phyloP scores from a whole-genome alignment of 1,140 invertebrate species.

The Sminthurides bifidus region DNA sequence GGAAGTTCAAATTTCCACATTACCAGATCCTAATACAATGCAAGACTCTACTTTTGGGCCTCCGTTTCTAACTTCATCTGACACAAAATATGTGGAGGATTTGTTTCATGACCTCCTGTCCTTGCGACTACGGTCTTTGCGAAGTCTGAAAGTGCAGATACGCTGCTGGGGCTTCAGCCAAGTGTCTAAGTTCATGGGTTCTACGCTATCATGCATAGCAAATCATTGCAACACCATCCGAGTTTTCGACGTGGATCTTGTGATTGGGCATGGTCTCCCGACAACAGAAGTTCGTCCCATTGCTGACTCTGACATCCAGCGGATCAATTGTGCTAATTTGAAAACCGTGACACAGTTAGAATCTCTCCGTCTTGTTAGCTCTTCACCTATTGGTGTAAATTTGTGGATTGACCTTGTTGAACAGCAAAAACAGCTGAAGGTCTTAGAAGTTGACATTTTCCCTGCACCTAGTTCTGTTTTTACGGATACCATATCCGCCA shows the following conservation, averaged over 20 bases:
- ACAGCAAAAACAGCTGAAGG: slow-evolving; percentile 10
- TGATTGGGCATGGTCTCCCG: slow-evolving; percentile 26
- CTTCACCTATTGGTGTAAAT: slow-evolving; percentile 15
- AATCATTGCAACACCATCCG: slow-evolving; percentile 8
- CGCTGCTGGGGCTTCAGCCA: slow-evolving; percentile 10
- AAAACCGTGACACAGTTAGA: slow-evolving; percentile 4
- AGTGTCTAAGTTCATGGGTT: slow-evolving; percentile 6
- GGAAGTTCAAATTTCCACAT: slow-evolving; percentile 7
- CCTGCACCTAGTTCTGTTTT: slow-evolving; percentile 14
- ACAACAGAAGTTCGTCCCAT: slow-evolving; percentile 10
- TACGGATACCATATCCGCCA: slow-evolving; percentile 9
- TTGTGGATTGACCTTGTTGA: slow-evolving; percentile 14
- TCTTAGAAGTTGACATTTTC: slow-evolving; percentile 23
- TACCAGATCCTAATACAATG: neutral
- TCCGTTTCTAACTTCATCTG: neutral
- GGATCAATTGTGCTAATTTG: slow-evolving; percentile 7
- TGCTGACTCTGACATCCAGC: slow-evolving; percentile 10
- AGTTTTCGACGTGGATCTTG: slow-evolving; percentile 17
- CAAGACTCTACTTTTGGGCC: neutral
- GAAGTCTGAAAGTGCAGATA: slow-evolving; percentile 11
- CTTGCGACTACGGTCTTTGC: neutral
- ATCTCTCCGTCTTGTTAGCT: slow-evolving; percentile 16
- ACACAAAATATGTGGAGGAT: slow-evolving; percentile 7
- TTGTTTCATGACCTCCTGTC: slow-evolving; percentile 5
- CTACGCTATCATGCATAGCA: slow-evolving; percentile 9